A percentile compares a stretch with the other conserved stretches of the same genome.
Conservation (phyloP, 2,113 vertebrate species). For the Phasianus colchicus region DNA sequence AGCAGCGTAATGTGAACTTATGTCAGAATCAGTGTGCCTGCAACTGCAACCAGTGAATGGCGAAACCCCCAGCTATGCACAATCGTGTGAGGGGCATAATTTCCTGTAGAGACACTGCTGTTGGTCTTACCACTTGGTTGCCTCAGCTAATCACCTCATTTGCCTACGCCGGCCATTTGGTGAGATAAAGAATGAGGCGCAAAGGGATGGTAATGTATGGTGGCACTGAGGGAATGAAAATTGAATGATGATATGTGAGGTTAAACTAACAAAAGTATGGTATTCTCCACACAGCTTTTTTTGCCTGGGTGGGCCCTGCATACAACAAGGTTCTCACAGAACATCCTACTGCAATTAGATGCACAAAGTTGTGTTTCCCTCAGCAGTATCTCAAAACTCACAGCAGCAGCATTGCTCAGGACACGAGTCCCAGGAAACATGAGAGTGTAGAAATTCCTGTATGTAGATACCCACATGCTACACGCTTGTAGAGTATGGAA, state of each 20-base stretch:
- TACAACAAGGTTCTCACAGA: not conserved
- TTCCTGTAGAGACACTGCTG: not conserved
- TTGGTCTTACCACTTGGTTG: slow-evolving; percentile 10
- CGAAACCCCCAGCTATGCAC: not conserved
- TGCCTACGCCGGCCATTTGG: not conserved
- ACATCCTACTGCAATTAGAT: not conserved
- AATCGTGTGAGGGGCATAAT: not conserved
- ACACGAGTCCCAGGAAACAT: not conserved
- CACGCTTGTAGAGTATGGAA: not conserved
- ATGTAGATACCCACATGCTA: not conserved
- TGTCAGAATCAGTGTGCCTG: not conserved
- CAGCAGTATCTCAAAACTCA: not conserved
- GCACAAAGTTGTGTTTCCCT: not conserved
- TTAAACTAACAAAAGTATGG: not conserved
- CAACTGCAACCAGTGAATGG: not conserved
- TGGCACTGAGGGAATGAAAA: not conserved
- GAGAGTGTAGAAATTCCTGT: not conserved
- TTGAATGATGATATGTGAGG: not conserved
- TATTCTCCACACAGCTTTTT: not conserved
- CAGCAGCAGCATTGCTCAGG: not conserved
- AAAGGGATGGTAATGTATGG: not conserved
- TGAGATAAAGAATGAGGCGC: slow-evolving; percentile 12
- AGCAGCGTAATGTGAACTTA: not conserved
- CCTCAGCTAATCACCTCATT: slow-evolving; percentile 19
- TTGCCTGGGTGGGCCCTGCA: not conserved